Evolutionary conservation across 1,140 invertebrate species (phyloP), one percentile per base, ranked within the genome.

Genomic region (Aphidius gifuensis): DNA sequence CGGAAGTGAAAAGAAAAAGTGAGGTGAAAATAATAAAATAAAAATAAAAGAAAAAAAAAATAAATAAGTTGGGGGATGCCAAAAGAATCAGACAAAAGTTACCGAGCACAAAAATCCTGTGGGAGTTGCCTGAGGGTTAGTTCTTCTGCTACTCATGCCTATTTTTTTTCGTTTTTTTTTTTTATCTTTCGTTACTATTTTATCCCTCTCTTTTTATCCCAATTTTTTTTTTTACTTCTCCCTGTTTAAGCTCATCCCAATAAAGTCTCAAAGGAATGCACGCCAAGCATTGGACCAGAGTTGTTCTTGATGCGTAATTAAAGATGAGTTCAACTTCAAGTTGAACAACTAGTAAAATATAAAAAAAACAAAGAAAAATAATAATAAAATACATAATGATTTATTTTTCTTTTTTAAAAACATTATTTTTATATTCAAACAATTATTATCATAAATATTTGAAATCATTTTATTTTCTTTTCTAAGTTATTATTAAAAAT

Each of bases 251-350:
- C 23, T 3, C 23, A 23, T 23, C 23, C 23, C 23, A 23, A 23
- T 23, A 55, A 11, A 9, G 40, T 39, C 16, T 55, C 43, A n/a
- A 9, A 16, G 60, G 51, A 48, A 45, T 39, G 50, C 39, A 46
- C 62, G 54, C 60, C 58, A 59, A 40, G 68, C 65, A 58, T 23
- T 63, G 64, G 70, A 64, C 70, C n/a, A 11, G 68, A 68, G 51
- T 75, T 74, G 70, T 74, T 76, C 76, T 70, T 72, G 69, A 78
- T 78, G 78, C 66, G 68, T 74, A 78, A 78, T 80, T 80, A 80
- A 71, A 75, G 73, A 71, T 74, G 75, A 76, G 69, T 66, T 66
- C 70, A 61, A 67, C 66, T 63, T 63, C 66, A 59, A 66, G 67
- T 67, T 69, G 62, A 64, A 59, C 63, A 48, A 53, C 50, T 61